These are phyloP conservation scores for Pygoscelis antarcticus DNA, from an alignment of 2,113 vertebrate species.

Conservation along the genomic window DNA sequence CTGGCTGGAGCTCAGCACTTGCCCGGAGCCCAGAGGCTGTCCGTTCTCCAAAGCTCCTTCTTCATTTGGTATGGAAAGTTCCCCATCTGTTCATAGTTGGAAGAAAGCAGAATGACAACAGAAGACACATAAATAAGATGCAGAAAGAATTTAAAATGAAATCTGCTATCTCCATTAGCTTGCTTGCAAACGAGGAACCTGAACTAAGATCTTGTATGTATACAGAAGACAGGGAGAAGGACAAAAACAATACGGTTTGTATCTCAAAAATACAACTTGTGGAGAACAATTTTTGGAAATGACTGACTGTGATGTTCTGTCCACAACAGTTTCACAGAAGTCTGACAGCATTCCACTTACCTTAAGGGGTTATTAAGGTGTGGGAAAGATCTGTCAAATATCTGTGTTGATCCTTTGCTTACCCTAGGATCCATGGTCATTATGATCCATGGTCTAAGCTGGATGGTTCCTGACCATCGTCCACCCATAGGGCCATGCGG, in stretches of 20 bases:
- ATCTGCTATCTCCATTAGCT: neutral
- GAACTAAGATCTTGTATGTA: neutral
- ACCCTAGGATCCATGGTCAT: neutral
- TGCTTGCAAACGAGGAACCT: neutral
- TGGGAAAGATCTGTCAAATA: neutral
- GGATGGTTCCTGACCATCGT: neutral
- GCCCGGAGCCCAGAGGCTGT: conserved; percentile 78
- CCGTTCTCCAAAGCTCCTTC: conserved; percentile 88
- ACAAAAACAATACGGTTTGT: neutral
- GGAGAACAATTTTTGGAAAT: neutral
- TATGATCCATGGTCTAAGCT: neutral
- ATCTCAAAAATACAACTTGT: neutral
- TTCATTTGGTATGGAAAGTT: conserved; percentile 80
- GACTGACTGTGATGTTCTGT: neutral
- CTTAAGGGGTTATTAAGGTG: neutral
- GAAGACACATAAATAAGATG: neutral
- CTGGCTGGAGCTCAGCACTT: conserved; percentile 77
- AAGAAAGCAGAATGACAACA: conserved; percentile 4
- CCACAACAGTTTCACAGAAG: neutral
- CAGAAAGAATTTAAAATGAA: neutral
- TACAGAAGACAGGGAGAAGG: neutral
- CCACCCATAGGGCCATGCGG: neutral
- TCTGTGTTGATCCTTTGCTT: neutral
- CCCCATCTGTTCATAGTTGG: conserved; percentile 74
- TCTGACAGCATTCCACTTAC: neutral